Evolutionary conservation across 1,140 invertebrate genomes (phyloP), one percentile per base, ranked within the genome.

Genomic region (Coelopa frigida): DNA sequence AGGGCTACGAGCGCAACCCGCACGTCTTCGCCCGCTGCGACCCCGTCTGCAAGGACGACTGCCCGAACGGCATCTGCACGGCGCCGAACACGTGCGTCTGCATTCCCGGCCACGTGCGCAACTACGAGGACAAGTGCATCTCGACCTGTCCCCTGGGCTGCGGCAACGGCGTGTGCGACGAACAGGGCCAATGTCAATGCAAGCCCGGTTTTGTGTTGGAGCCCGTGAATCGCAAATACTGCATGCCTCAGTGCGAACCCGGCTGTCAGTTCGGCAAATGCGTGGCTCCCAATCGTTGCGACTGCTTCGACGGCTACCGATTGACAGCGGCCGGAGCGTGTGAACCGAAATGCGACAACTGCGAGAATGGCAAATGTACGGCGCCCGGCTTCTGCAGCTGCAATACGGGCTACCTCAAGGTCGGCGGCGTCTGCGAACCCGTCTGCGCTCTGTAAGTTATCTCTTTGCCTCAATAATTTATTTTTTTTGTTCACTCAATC

Each of bases 161-260:
- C 26, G 64, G 58, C 37, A 73, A 77, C 33, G 76, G 75, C 0
- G 61, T 72, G 0, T 78, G 76, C 49, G 59, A 74, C 15, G 70
- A 67, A 1, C 66, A 70, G 3, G 58, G 65, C 24, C 49, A 66
- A 2, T 80, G 84, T 57, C 69, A 72, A 1, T 87, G 84, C 57
- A 75, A 75, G 31, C 63, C 73, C 11, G 83, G 84, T 1, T 86
- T 76, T 60, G 70, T 58, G 4, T 52, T 80, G 32, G 77, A 82
- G 44, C 50, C 57, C 5, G 57, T 70, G 50, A 65, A 71, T 49
- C 65, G 49, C 44, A 69, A 59, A 43, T 68, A 53, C 41, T 86
- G 83, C 51, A 36, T 70, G 5, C 79, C 83, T 0, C 56, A 67
- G 12, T 86, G 83, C 51, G 66, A 62, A 1, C 67, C 70, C 4